These are phyloP conservation scores for Neomorphus geoffroyi DNA, from an alignment of 2,797 vertebrate genomes.

Conservation along the genomic window DNA sequence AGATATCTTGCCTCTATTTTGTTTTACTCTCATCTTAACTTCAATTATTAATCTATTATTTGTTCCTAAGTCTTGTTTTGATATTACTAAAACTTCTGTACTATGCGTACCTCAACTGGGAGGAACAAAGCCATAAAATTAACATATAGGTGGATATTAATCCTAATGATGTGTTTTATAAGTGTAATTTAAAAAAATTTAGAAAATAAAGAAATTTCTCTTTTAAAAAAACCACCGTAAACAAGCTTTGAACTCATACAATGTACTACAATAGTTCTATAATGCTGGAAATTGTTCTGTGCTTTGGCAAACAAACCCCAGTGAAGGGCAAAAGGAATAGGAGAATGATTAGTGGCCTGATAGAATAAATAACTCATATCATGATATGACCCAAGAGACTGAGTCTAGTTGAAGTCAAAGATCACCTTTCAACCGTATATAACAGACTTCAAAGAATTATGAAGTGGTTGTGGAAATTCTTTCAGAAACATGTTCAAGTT, in stretches of 20 bases:
- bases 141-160: background rate
- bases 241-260: background rate
- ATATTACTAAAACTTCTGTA: background rate
- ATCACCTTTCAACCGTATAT: slow-evolving; percentile 7
- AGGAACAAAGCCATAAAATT: background rate
- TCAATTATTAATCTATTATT: background rate
- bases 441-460: background rate
- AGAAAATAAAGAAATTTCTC: background rate
- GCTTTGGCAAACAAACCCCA: background rate
- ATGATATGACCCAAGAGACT: slow-evolving; percentile 18
- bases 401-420: background rate
- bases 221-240: background rate
- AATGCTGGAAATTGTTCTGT: background rate
- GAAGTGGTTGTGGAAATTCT: background rate
- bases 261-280: background rate
- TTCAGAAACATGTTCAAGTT: background rate
- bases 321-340: slow-evolving; percentile 4
- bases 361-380: background rate
- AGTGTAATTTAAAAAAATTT: background rate
- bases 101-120: background rate
- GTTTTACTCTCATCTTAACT: background rate
- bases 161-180: background rate
- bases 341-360: background rate
- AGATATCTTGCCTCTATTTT: background rate
- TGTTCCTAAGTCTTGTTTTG: background rate